These are phyloP conservation scores for Pandemis cinnamomeana DNA, from an alignment of 2,888 invertebrate species.

Conservation along the genomic window DNA sequence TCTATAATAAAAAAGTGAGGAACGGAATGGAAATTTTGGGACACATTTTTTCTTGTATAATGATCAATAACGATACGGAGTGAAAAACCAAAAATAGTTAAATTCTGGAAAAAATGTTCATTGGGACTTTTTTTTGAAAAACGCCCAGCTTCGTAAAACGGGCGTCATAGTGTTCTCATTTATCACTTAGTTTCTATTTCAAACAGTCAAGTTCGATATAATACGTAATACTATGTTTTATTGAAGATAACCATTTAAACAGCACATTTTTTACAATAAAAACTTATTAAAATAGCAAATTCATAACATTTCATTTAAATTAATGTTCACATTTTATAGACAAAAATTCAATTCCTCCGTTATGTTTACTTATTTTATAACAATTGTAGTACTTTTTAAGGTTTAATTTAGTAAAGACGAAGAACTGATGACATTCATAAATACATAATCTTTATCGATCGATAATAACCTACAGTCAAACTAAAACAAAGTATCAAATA, in stretches of 20 bases:
- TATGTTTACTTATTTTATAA: constrained; percentile 38
- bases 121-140: too few relatives aligned
- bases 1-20: too few relatives aligned
- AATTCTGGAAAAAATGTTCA: too few relatives aligned
- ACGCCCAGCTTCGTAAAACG: too few relatives aligned
- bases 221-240: constrained; percentile 5
- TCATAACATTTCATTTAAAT: constrained; percentile 40
- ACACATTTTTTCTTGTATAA: too few relatives aligned
- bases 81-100: too few relatives aligned
- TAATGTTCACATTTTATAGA: constrained; percentile 34
- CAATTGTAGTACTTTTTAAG: constrained; percentile 26
- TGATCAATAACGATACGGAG: too few relatives aligned
- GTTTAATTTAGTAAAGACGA: background rate
- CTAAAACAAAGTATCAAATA: background rate
- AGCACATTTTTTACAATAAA: constrained; percentile 22
- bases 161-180: background rate
- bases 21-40: too few relatives aligned
- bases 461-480: too few relatives aligned
- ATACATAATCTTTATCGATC: too few relatives aligned
- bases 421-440: background rate
- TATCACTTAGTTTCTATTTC: background rate
- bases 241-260: constrained; percentile 21
- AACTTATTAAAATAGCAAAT: constrained; percentile 40
- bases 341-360: constrained; percentile 41
- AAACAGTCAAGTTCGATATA: constrained; percentile 4